phyloP scores from a whole-genome alignment of 2,113 vertebrate genomes.

The Zonotrichia leucophrys region DNA sequence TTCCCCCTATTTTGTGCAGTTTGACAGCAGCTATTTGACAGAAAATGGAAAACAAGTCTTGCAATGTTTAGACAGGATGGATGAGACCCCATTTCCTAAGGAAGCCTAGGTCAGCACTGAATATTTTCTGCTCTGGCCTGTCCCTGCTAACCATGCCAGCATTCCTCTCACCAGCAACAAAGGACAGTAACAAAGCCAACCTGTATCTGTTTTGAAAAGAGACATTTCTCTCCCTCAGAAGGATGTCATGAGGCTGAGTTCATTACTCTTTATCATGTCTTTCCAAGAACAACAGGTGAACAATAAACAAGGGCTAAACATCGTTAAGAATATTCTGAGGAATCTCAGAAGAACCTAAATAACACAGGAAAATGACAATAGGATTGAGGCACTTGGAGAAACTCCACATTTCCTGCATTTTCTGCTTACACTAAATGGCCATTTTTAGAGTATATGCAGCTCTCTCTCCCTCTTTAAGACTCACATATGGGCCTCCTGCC shows the following conservation, averaged over 20 bases:
- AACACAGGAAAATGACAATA: neutral
- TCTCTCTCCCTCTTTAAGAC: neutral
- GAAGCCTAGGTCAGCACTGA: neutral
- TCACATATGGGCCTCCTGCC: neutral
- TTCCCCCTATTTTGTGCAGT: neutral
- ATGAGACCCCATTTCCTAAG: neutral
- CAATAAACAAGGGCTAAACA: conserved; percentile 1
- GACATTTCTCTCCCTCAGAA: neutral
- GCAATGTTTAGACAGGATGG: neutral
- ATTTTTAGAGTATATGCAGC: neutral
- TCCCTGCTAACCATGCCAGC: neutral
- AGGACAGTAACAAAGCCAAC: neutral
- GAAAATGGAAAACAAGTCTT: neutral
- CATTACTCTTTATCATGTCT: neutral
- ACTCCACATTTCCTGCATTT: neutral
- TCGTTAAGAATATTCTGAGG: neutral
- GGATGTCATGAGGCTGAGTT: neutral
- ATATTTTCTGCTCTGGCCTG: neutral
- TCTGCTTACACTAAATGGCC: neutral
- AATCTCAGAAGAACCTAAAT: neutral
- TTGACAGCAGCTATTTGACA: neutral
- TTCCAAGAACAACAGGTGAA: neutral
- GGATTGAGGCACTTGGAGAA: neutral
- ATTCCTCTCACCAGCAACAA: neutral
- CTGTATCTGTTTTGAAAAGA: neutral